Base-by-base conservation (phyloP, 2,113 vertebrate species). In the Callipepla squamata region DNA sequence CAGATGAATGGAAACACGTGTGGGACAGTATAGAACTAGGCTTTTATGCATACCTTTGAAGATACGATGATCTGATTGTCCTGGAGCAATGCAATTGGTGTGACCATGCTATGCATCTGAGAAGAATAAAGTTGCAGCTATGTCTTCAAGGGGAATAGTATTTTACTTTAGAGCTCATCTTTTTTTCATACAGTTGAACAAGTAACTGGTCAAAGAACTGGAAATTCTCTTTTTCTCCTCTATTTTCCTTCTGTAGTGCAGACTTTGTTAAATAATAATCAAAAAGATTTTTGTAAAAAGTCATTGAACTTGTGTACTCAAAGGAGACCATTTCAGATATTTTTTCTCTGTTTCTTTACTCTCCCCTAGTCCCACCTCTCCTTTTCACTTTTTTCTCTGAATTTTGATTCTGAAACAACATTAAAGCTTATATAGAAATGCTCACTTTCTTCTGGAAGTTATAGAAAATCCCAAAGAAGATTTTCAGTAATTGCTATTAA, bases 221-320 rank as follows among this genome's bases (percentile, higher is more conserved):
- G 89, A 17, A 58, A 76, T 53, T 86, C 36, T 59, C 38, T 89
- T 68, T 75, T 82, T 82, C 13, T 51, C 6, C 76, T 88, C 11
- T 9, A 19, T 48, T 48, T 68, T 34, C 7, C 73, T 66, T 53
- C 13, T 47, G 19, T 13, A 87, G 63, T 28, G 17, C 16, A 80
- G 50, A 50, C 57, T 57, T 92, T 70, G 63, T 92, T 89, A 93
- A 93, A 91, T 92, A 93, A 82, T 75, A 94, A 86, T 88, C 44
- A 92, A 86, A 94, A n/a, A 70, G 22, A 62, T 50, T 83, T 93
- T 68, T 92, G 81, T 51, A 30, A 81, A 83, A 91, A 80, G 68
- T 92, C 89, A 79, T 70, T 75, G 53, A 78, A 75, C 40, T 77
- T 68, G 13, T 78, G 26, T 68, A 90, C 90, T 90, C 80, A 87